Evolutionary conservation across 2,113 vertebrate genomes (phyloP).

Genomic region (Callipepla californica): DNA sequence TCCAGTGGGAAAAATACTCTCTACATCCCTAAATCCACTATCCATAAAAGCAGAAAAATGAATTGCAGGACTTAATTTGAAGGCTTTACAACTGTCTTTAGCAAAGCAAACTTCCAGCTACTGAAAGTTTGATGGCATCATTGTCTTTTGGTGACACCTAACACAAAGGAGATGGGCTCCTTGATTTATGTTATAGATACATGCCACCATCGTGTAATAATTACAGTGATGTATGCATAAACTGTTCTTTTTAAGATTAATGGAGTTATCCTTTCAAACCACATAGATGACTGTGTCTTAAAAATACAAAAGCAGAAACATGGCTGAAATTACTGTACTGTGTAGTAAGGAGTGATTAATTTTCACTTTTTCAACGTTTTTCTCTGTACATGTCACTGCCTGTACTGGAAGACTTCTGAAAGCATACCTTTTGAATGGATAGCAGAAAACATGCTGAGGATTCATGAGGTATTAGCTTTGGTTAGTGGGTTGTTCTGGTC

Average conservation of each 20-base stretch:
- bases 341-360: neutral
- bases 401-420: neutral
- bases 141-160: neutral
- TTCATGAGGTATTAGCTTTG: neutral
- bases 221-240: neutral
- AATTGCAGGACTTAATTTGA: neutral
- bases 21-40: neutral
- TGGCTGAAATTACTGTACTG: neutral
- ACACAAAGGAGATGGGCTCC: neutral
- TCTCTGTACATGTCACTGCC: neutral
- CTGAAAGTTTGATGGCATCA: neutral
- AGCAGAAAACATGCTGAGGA: neutral
- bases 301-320: neutral
- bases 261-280: neutral
- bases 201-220: neutral
- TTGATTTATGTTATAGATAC: neutral
- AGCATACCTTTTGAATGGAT: neutral
- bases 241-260: neutral
- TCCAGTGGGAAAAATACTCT: neutral
- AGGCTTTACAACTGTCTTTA: constrained; percentile 5
- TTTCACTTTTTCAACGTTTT: neutral
- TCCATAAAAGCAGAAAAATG: neutral
- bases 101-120: constrained; percentile 15
- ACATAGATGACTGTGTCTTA: neutral
- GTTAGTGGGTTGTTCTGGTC: neutral